These are phyloP conservation scores for Bucorvus abyssinicus DNA, from an alignment of 2,797 vertebrate species.

Conservation along the genomic window DNA sequence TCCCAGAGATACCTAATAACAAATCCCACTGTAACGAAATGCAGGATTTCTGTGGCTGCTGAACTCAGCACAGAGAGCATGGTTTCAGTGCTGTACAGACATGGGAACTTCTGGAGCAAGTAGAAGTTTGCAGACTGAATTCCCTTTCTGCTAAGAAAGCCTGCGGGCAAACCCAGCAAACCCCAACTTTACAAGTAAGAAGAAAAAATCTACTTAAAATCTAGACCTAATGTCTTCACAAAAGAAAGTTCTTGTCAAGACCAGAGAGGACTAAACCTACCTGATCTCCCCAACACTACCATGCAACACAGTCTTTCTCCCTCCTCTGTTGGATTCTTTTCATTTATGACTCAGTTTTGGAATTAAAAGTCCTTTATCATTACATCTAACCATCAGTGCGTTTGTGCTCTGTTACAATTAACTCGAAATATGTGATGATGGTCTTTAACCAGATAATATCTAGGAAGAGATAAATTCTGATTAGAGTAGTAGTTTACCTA, in stretches of 20 bases:
- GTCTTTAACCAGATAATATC: not conserved
- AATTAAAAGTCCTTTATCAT: slow-evolving; percentile 8
- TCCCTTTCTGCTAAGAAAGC: not conserved
- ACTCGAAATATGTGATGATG: not conserved
- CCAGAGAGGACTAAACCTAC: not conserved
- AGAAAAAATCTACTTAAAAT: not conserved
- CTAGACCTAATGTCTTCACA: not conserved
- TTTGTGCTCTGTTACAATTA: slow-evolving; percentile 33
- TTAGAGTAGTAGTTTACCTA: not conserved
- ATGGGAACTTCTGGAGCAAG: not conserved
- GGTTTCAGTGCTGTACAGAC: not conserved
- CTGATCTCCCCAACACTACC: not conserved
- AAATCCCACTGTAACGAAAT: not conserved
- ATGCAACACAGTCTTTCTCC: not conserved
- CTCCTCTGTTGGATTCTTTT: not conserved
- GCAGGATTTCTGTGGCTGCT: not conserved
- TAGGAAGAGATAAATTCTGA: slow-evolving; percentile 5
- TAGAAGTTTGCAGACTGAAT: not conserved
- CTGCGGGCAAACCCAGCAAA: not conserved
- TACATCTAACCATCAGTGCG: slow-evolving; percentile 7
- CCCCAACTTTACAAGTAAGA: not conserved
- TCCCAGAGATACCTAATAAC: not conserved
- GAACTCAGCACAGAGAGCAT: not conserved
- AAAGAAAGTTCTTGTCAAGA: not conserved
- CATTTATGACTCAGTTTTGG: slow-evolving; percentile 17